Evolutionary conservation across 1,140 invertebrate species (phyloP), one percentile per base, ranked within the genome.

Genomic region (Musca vetustissima): DNA sequence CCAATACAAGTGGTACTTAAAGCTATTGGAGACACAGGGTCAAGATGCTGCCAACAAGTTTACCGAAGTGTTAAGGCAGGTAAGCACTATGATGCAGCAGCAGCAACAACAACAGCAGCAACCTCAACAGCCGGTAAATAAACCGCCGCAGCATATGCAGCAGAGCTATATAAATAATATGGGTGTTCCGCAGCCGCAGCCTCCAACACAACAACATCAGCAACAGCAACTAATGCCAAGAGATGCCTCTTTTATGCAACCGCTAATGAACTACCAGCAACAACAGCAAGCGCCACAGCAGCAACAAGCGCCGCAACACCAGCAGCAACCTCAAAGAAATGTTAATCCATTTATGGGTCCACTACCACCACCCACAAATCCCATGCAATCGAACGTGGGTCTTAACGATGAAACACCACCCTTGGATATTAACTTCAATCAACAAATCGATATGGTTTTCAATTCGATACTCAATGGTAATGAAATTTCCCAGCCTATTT

Each of bases 21-120:
- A 80, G 21, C 73, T 82, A 7, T 69, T 77, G 4, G 79, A 83
- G 52, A 75, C 74, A 0, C 78, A 81, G 66, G 82, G 81, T 1
- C 80, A 81, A 69, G 80, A 82, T 14, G 79, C 79, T 1, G 78
- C 79, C 19, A 80, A 81, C 48, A 83, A 82, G 64, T 81, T 83
- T 53, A 75, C 76, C 11, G 79, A 81, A n/a, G 77, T 80, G 70
- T 43, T 81, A 4, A 71, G 78, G 0, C 78, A 83, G 65, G 79
- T 82, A 14, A 78, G 81, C 71, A 68, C 72, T 21, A 73, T 73
- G 3, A 25, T 79, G 32, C 69, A 69, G 15, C 68, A 67, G 14
- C 68, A 70, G 57, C 77, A 78, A 70, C 78, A 79, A 22, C 77
- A 74, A 70, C 78, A 79, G 24, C 77, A 74, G 14, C 69, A 70